A percentile compares a stretch with the other conserved stretches of the same genome.
These are phyloP conservation scores for Mustelus asterias DNA, from an alignment of 2,113 vertebrate species.

Conservation along the genomic window DNA sequence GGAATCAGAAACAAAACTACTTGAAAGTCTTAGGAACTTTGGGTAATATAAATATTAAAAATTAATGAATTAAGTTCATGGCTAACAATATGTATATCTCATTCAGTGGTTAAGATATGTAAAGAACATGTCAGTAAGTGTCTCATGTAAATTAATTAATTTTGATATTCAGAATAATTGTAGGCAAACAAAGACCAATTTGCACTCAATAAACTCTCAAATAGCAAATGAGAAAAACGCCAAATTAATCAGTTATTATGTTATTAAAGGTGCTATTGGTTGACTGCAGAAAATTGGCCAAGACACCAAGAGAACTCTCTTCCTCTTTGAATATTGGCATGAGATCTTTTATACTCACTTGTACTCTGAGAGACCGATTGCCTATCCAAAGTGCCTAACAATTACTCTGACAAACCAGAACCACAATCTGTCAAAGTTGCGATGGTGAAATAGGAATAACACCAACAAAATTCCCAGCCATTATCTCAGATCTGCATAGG, in stretches of 20 bases:
- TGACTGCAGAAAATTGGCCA: not conserved
- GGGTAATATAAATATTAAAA: not conserved
- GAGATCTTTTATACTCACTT: not conserved
- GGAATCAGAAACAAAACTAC: not conserved
- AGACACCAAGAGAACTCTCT: not conserved
- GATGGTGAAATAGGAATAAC: not conserved
- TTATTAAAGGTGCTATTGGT: not conserved
- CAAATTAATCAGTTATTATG: not conserved
- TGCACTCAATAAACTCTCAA: not conserved
- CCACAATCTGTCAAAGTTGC: not conserved
- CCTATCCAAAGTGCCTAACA: not conserved
- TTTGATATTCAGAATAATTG: not conserved
- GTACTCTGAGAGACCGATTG: not conserved
- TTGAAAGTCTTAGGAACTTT: not conserved
- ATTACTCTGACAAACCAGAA: not conserved
- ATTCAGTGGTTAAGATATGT: not conserved
- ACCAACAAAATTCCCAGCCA: not conserved
- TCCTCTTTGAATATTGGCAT: not conserved
- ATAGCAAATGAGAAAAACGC: not conserved
- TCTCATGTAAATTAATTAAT: not conserved
- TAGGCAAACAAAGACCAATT: not conserved
- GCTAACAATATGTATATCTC: not conserved
- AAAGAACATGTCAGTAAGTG: not conserved
- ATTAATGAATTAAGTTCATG: not conserved
- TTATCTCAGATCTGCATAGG: not conserved